Evolutionary conservation across 2,797 vertebrate genomes (phyloP).

Genomic region (Periophthalmus magnuspinnatus): DNA sequence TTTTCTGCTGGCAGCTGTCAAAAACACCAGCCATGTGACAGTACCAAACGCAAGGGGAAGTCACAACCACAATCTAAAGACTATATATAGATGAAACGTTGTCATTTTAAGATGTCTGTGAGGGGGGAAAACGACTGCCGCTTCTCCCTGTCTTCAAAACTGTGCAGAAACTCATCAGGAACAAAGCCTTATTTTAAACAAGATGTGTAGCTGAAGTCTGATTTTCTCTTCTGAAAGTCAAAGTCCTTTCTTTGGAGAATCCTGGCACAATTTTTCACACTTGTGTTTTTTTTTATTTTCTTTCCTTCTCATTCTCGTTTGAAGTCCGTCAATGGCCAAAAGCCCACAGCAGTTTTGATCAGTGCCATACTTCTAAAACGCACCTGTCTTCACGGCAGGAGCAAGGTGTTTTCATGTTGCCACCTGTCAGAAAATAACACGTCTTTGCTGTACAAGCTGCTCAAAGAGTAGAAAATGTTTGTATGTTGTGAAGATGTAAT

Average conservation of each 20-base stretch:
- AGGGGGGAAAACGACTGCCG: conserved; percentile 58
- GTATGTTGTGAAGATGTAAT: conserved; percentile 37
- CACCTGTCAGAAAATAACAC: conserved; percentile 67
- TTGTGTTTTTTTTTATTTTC: conserved; percentile 26
- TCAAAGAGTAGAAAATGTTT: conserved; percentile 43
- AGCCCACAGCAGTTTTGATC: conserved; percentile 57
- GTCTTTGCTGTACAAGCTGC: conserved; percentile 50
- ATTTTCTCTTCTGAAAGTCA: conserved; percentile 57
- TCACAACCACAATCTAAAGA: conserved; percentile 73
- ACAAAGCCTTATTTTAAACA: conserved; percentile 56
- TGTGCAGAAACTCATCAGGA: conserved; percentile 61
- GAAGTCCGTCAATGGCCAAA: conserved; percentile 63
- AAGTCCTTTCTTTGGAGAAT: conserved; percentile 52
- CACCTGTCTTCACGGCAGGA: conserved; percentile 55
- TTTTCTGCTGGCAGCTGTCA: conserved; percentile 82
- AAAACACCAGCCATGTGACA: conserved; percentile 65
- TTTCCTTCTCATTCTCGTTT: conserved; percentile 40
- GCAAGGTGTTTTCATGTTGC: conserved; percentile 39
- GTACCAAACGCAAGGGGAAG: conserved; percentile 59
- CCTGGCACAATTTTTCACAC: conserved; percentile 34
- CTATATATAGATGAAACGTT: conserved; percentile 82
- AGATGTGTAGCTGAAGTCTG: conserved; percentile 59
- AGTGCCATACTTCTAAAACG: conserved; percentile 48
- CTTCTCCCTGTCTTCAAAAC: conserved; percentile 67
- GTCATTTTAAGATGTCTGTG: conserved; percentile 74